Percentiles rank a stretch among this genome's conserved stretches.
Conservation (phyloP, 2,113 vertebrate species). For the Suricata suricatta region DNA sequence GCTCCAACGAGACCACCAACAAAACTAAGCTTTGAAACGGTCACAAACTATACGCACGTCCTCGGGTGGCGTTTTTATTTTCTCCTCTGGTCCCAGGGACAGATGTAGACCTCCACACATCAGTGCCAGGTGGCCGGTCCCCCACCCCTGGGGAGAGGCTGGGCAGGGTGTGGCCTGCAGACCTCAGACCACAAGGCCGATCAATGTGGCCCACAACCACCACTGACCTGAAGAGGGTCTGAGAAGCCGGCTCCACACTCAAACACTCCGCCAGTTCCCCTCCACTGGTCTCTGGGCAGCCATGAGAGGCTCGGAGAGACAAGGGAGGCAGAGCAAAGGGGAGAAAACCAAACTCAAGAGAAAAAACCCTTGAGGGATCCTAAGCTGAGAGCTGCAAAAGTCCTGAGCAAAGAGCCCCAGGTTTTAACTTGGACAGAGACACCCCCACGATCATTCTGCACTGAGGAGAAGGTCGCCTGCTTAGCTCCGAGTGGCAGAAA, state of each 20-base stretch:
- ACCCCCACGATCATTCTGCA: not conserved
- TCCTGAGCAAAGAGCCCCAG: not conserved
- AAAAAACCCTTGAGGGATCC: not conserved
- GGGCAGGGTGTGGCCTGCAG: not conserved
- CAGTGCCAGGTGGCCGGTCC: not conserved
- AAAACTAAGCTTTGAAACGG: not conserved
- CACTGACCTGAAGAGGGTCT: not conserved
- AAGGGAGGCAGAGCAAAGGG: not conserved
- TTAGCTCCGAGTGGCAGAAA: not conserved
- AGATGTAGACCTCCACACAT: not conserved
- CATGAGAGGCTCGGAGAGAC: not conserved
- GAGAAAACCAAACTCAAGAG: not conserved
- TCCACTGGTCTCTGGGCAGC: not conserved
- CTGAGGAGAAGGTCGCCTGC: not conserved
- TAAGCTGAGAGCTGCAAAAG: too few relatives aligned
- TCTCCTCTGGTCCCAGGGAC: not conserved
- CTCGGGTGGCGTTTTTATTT: not conserved
- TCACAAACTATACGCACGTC: accelerated
- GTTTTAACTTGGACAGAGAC: not conserved
- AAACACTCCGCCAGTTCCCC: not conserved
- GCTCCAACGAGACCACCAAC: not conserved
- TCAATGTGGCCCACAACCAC: not conserved
- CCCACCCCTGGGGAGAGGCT: not conserved
- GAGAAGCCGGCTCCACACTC: not conserved
- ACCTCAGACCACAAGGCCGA: not conserved